These are phyloP conservation scores for Drosophila willistoni DNA, from an alignment of 1,140 invertebrate genomes.

Conservation along the genomic window DNA sequence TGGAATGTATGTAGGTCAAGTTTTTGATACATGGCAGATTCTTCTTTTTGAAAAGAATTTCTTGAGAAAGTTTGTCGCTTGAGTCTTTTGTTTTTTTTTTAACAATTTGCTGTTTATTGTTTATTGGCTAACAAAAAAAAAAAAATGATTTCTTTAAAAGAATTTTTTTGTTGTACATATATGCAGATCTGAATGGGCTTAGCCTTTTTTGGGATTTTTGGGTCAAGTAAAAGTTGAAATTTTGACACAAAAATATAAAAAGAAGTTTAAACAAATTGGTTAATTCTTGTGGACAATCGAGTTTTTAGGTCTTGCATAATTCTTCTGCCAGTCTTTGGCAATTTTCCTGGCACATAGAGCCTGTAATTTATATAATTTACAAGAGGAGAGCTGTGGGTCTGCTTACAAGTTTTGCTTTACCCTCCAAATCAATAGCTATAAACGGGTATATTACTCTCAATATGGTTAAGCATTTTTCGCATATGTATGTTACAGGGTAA, in stretches of 20 bases:
- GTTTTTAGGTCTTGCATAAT: not conserved
- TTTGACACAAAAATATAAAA: not conserved
- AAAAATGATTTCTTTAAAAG: conserved; percentile 37
- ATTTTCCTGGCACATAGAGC: not conserved
- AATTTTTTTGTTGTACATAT: conserved; percentile 27
- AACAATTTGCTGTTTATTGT: conserved; percentile 60
- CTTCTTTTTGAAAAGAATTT: conserved; percentile 17
- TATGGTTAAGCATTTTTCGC: not conserved
- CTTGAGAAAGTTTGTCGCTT: conserved; percentile 74
- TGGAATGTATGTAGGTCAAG: conserved; percentile 34
- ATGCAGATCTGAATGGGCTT: not conserved
- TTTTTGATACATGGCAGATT: conserved; percentile 40
- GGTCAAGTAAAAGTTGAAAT: conserved; percentile 45
- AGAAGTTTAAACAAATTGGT: not conserved
- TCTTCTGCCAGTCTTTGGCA: not conserved
- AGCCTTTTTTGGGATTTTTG: not conserved
- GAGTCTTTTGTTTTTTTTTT: conserved; percentile 59
- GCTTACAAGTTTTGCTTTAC: conserved; percentile 1
- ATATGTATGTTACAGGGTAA: not conserved
- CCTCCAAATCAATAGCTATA: not conserved
- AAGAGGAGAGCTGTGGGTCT: not conserved
- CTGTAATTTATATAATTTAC: conserved; percentile 11
- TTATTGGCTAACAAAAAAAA: conserved; percentile 34
- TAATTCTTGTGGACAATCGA: not conserved
- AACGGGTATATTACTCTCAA: not conserved